These are phyloP conservation scores for Manis crassicaudata DNA, from an alignment of 2,797 vertebrate species.

Conservation along the genomic window DNA sequence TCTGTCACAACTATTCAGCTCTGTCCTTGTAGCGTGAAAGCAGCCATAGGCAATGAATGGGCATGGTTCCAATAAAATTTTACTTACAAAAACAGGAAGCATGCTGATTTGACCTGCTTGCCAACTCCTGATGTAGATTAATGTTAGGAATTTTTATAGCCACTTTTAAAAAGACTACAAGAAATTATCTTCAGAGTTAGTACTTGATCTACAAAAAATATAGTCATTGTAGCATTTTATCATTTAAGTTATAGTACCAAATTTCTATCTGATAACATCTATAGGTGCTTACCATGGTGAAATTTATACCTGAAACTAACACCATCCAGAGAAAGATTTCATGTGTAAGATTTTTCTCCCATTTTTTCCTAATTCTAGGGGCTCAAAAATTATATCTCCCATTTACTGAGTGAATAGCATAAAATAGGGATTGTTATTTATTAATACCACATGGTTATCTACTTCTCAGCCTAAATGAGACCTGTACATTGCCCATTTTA, in stretches of 20 bases:
- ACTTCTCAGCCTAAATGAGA: neutral
- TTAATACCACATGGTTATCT: neutral
- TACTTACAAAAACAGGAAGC: neutral
- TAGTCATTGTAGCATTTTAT: neutral
- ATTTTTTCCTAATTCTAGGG: neutral
- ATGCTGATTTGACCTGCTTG: neutral
- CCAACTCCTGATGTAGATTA: neutral
- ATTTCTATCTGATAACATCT: neutral
- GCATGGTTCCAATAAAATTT: neutral
- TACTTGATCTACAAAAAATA: neutral
- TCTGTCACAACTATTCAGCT: neutral
- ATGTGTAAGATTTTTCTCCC: neutral
- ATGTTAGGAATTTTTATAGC: neutral
- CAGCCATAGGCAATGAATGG: neutral
- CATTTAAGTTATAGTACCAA: neutral
- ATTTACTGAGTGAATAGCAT: neutral
- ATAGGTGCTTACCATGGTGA: neutral
- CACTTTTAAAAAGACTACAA: conserved; percentile 36
- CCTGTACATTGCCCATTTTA: neutral
- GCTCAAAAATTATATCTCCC: neutral
- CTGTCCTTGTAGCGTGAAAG: neutral
- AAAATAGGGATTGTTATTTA: neutral
- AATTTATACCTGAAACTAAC: conserved; percentile 21
- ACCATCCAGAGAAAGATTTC: neutral
- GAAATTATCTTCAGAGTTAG: neutral